Evolutionary conservation across 1,140 invertebrate genomes (phyloP), one percentile per base, ranked within the genome.

Genomic region (Globodera ellingtonae): DNA sequence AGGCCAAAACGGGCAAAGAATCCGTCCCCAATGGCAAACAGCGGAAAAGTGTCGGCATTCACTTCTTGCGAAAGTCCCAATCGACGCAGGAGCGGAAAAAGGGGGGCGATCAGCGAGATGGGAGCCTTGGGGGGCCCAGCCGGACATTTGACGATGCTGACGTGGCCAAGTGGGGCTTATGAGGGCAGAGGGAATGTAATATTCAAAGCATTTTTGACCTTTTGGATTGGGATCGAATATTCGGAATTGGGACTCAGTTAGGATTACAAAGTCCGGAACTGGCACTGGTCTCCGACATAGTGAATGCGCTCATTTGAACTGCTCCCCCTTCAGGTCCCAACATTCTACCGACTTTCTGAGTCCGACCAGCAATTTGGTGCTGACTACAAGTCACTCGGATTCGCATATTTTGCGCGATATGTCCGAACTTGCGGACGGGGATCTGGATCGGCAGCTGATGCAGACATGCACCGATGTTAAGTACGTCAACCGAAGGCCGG

Each of bases 381-480:
- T 52, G 56, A 46, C 24, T 21, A 18, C 35, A 9, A 46, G 73
- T 35, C 56, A 75, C 6, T 69, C 56, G 73, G 66, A 75, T 9
- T 15, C 44, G 79, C 44, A 35, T 62, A 46, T 75, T 56, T 24
- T 75, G 66, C 65, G 75, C 56, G 48, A 83, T 48, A 56, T 69
- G 56, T 15, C 24, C n/a, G 67, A 70, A 47, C 18, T 47, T n/a
- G 67, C 67, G 10, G 86, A 89, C 65, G 76, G 86, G 2, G 85
- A 88, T 65, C 62, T 89, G 50, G 87, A 89, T 50, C 79, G 84
- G 56, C 83, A 86, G 35, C 85, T 89, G 84, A 89, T 89, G 87
- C 86, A 89, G 73, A 89, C 86, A 6, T 89, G 89, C 72, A 89
- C 85, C 2, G 87, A 89, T 74, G 88, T 89, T 6, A 89, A 89